A percentile compares a stretch with the other conserved stretches of the same genome.
Conservation (phyloP, 37 sponge, comb jelly and placozoan genomes). For the Cliona cf. orientalis region DNA sequence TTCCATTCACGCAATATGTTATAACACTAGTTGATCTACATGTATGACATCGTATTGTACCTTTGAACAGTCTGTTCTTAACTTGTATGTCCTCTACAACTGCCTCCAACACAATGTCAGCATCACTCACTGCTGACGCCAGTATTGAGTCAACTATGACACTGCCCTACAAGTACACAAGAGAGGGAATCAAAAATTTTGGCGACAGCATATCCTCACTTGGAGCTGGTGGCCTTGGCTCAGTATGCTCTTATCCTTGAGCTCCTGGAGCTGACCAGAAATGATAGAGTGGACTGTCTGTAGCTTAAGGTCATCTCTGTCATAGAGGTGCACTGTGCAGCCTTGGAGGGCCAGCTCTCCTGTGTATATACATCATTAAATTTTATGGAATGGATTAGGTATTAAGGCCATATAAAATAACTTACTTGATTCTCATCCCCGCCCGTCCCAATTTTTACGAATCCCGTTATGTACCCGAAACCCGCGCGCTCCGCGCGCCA, state of each 20-base stretch:
- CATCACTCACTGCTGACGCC: slow-evolving; percentile 37
- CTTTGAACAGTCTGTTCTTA: slow-evolving; percentile 30
- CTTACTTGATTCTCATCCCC: too few relatives aligned
- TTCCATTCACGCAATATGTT: too few relatives aligned
- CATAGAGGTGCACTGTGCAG: slow-evolving; percentile 36
- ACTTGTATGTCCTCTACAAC: slow-evolving; percentile 13
- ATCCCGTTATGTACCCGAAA: too few relatives aligned
- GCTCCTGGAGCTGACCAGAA: slow-evolving; percentile 21
- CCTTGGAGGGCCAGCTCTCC: slow-evolving; percentile 50
- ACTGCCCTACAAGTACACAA: not conserved
- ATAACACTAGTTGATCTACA: too few relatives aligned
- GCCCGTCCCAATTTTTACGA: too few relatives aligned
- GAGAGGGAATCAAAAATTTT: not conserved
- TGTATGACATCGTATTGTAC: not conserved
- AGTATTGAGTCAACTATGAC: slow-evolving; percentile 18
- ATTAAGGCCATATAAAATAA: too few relatives aligned
- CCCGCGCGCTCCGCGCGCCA: too few relatives aligned
- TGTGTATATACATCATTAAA: too few relatives aligned
- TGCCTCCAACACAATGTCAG: slow-evolving; percentile 44
- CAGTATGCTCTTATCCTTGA: slow-evolving; percentile 9
- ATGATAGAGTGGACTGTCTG: slow-evolving; percentile 32
- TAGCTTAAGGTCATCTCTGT: slow-evolving; percentile 12
- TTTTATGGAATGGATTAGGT: too few relatives aligned
- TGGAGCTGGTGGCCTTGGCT: not conserved
- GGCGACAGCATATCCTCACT: not conserved